Evolutionary conservation across 2,888 invertebrate genomes (phyloP).

Genomic region (Chloromyia formosa): DNA sequence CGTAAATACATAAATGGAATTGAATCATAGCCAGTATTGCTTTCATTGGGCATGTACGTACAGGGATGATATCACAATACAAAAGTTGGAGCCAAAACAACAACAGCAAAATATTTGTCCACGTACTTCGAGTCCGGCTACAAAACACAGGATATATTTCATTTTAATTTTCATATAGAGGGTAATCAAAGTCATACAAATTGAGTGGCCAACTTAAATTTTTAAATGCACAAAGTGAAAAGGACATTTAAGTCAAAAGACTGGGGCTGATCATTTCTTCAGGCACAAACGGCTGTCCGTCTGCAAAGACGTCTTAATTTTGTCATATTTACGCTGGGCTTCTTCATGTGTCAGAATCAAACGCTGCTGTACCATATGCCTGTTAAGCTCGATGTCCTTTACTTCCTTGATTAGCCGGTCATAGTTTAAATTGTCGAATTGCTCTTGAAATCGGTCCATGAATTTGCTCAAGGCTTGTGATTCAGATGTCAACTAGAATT

Average conservation of each 20-base stretch:
- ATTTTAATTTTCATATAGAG: background rate
- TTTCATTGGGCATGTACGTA: constrained; percentile 15
- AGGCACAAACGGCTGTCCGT: constrained; percentile 58
- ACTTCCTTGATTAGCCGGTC: constrained; percentile 58
- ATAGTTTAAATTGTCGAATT: constrained; percentile 61
- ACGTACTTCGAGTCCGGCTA: background rate
- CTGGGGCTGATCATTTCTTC: constrained; percentile 10
- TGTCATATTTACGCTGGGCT: constrained; percentile 61
- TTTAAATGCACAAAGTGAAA: background rate
- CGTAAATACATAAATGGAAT: constrained; percentile 40
- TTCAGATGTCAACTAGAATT: constrained; percentile 58
- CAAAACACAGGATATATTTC: background rate
- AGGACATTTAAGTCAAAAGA: background rate
- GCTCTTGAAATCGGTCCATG: constrained; percentile 60
- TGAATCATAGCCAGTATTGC: background rate
- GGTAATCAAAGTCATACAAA: too few relatives aligned
- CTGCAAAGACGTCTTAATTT: constrained; percentile 57
- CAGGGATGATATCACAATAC: constrained; percentile 3
- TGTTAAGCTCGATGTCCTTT: constrained; percentile 59
- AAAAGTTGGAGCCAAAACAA: background rate
- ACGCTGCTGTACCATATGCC: constrained; percentile 62
- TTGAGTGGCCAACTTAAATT: too few relatives aligned
- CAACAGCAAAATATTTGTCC: background rate
- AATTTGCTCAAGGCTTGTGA: constrained; percentile 59
- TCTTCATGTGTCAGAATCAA: constrained; percentile 61